Conservation (phyloP, 2,888 invertebrate species). For the Phymatocera aterrima region DNA sequence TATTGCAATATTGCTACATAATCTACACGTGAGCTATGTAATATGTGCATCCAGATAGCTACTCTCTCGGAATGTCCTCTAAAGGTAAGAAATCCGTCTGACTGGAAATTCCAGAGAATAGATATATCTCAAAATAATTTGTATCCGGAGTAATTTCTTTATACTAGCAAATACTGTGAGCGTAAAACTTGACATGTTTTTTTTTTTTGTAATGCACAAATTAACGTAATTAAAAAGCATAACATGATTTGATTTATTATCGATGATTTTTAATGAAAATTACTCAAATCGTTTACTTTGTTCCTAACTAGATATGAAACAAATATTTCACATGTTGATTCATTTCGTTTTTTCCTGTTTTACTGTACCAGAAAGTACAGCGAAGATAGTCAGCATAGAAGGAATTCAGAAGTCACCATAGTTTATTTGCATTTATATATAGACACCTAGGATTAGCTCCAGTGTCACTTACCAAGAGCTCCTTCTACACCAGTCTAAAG, state of each 20-base stretch:
- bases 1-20: not conserved
- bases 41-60: too few relatives aligned
- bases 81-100: too few relatives aligned
- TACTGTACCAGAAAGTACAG: constrained; percentile 23
- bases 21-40: too few relatives aligned
- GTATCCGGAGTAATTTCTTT: not conserved
- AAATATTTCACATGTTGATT: not conserved
- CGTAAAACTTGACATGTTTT: not conserved
- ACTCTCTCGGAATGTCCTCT: too few relatives aligned
- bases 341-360: not conserved
- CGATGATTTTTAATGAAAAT: not conserved
- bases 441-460: constrained; percentile 56
- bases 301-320: not conserved
- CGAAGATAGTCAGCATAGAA: constrained; percentile 34
- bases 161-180: not conserved
- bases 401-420: constrained; percentile 69
- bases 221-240: not conserved
- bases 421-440: constrained; percentile 74
- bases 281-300: not conserved
- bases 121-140: not conserved
- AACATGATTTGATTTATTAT: not conserved
- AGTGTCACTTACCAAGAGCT: constrained; percentile 43
- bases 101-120: not conserved
- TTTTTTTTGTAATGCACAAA: not conserved
- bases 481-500: constrained; percentile 29